Conservation (phyloP, 2,888 invertebrate species). For the Pseudeuparius sepicola region DNA sequence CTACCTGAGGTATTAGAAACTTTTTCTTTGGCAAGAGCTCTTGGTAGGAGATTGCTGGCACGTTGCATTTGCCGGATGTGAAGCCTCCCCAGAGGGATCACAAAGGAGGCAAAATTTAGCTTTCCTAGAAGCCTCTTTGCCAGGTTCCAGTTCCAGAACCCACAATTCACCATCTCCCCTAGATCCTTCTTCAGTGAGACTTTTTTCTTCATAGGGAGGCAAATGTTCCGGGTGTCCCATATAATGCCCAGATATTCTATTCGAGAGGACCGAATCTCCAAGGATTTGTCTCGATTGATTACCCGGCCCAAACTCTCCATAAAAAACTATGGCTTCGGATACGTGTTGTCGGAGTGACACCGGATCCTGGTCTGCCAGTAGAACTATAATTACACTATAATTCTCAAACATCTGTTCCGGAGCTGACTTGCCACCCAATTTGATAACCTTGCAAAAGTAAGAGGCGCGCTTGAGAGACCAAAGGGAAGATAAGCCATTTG, state of each 20-base stretch:
- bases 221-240: constrained; percentile 15
- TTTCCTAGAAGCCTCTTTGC: constrained; percentile 7
- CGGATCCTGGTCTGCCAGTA: constrained; percentile 11
- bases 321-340: too few species aligned
- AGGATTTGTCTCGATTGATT: constrained; percentile 15
- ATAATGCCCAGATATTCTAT: constrained; percentile 15
- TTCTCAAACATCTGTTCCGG: constrained; percentile 17
- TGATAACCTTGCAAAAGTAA: constrained; percentile 22
- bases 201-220: constrained; percentile 9
- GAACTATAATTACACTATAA: constrained; percentile 25
- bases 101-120: constrained; percentile 7
- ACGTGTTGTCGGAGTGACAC: constrained; percentile 5
- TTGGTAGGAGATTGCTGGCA: constrained; percentile 1
- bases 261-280: background rate
- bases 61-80: constrained; percentile 1
- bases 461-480: constrained; percentile 21
- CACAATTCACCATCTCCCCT: background rate
- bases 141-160: constrained; percentile 8
- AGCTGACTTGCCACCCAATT: constrained; percentile 25
- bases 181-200: constrained; percentile 12
- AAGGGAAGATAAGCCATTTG: constrained; percentile 17
- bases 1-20: constrained; percentile 3
- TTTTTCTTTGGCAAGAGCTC: background rate
- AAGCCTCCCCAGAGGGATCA: constrained; percentile 6
- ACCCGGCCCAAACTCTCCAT: constrained; percentile 13